Evolutionary conservation across 2,888 invertebrate species (phyloP).

Genomic region (Xylophagus ater): DNA sequence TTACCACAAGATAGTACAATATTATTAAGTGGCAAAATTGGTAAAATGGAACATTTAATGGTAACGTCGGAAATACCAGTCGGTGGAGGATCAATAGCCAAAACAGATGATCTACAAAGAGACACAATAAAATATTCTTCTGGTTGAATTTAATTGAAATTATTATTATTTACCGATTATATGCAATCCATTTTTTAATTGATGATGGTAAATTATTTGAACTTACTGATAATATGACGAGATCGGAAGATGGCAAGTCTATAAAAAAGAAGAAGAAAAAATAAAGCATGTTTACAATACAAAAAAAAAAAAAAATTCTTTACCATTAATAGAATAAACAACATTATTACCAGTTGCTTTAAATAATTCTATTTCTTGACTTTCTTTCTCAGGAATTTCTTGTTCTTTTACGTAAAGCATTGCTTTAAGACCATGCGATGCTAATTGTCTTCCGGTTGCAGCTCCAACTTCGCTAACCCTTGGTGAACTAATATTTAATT

Average conservation of each 20-base stretch:
- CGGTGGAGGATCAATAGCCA: constrained; percentile 66
- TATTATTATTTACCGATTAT: constrained; percentile 44
- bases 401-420: constrained; percentile 47
- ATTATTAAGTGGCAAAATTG: constrained; percentile 58
- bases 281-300: too few relatives aligned
- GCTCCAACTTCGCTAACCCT: constrained; percentile 54
- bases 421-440: constrained; percentile 68
- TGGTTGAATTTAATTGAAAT: too few relatives aligned
- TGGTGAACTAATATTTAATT: background rate
- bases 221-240: constrained; percentile 37
- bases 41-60: constrained; percentile 58
- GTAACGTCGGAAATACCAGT: constrained; percentile 48
- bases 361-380: constrained; percentile 52
- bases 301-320: constrained; percentile 8
- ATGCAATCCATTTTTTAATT: constrained; percentile 56
- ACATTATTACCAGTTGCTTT: constrained; percentile 52
- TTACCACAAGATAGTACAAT: constrained; percentile 51
- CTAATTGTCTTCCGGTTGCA: constrained; percentile 66
- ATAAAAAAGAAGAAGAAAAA: too few relatives aligned
- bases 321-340: constrained; percentile 42
- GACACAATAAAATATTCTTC: background rate
- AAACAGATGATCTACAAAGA: constrained; percentile 49
- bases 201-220: constrained; percentile 38
- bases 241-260: constrained; percentile 39
- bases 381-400: constrained; percentile 41